Evolutionary conservation across 2,113 vertebrate genomes (phyloP), one percentile per base, ranked within the genome.

Genomic region (Grus americana): DNA sequence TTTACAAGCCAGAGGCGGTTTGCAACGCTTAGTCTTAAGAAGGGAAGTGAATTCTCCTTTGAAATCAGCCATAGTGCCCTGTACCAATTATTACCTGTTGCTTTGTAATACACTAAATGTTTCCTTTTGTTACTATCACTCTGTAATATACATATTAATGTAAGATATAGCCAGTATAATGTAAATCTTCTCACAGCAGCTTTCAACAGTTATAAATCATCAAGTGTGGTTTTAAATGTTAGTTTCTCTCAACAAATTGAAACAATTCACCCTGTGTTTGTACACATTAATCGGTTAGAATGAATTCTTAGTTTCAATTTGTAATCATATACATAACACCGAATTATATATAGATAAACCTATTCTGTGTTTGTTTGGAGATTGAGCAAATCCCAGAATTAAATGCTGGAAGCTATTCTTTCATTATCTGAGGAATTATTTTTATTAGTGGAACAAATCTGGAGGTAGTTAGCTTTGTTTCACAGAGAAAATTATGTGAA

Each of bases 361-460:
- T 92, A 59, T 47, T 90, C 26, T 76, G 2, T 61, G 62, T 62
- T 91, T 90, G 8, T 81, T 80, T 80, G 36, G 42, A 73, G 34
- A 70, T 78, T 94, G 30, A 86, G 79, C 52, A 90, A 91, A 86
- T 52, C 29, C 61, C 4, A 26, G 38, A 80, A 71, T 84, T 86
- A 84, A 93, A 63, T 79, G 26, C 86, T 94, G 67, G 82, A 96
- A 80, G 59, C 26, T 86, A 47, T 78, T 93, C 15, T 14, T 6
- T 74, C 70, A 67, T 93, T 93, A 95, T 88, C 72, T 90, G 62
- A 88, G 59, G 55, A 88, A 90, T 76, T 93, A 61, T 79, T 93
- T 95, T 95, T 95, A 93, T 88, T 86, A 92, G 88, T 92, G 90
- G 88, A 96, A 94, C 54, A 93, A 93, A 95, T 86, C 85, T 96